Conservation (phyloP, 2,888 invertebrate species). For the Vannuccia rotundouncinata region DNA sequence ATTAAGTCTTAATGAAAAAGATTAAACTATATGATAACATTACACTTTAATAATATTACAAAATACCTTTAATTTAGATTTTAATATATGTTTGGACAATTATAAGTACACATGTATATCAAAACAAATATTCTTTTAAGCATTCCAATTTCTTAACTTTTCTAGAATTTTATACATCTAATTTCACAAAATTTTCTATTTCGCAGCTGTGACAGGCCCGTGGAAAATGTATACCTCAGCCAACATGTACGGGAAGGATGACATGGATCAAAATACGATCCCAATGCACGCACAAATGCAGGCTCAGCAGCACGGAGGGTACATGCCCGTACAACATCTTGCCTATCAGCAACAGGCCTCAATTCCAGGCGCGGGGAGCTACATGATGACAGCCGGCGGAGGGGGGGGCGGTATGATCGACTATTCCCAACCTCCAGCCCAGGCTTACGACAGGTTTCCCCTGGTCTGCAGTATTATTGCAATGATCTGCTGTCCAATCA, state of each 20-base stretch:
- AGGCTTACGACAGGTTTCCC: slow-evolving; percentile 30
- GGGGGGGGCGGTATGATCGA: neutral
- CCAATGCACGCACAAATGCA: neutral
- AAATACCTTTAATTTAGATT: too few relatives aligned
- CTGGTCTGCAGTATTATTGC: slow-evolving; percentile 31
- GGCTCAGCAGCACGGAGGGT: slow-evolving; percentile 8
- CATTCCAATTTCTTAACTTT: too few relatives aligned
- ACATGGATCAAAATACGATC: neutral
- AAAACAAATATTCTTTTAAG: too few relatives aligned
- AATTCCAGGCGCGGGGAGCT: neutral
- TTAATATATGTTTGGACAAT: too few relatives aligned
- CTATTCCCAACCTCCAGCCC: slow-evolving; percentile 35
- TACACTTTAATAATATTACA: too few relatives aligned
- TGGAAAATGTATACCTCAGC: neutral
- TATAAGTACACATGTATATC: too few relatives aligned
- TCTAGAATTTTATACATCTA: too few relatives aligned
- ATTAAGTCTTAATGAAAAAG: too few relatives aligned
- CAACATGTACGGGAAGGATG: slow-evolving; percentile 10
- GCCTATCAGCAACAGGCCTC: neutral
- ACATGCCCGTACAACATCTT: neutral
- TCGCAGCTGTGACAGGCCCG: too few relatives aligned
- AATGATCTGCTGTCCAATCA: slow-evolving; percentile 31
- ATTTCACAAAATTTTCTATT: too few relatives aligned
- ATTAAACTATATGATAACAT: too few relatives aligned
- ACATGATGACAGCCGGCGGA: neutral